Base-by-base conservation (phyloP, 1,140 invertebrate genomes). In the Danaus plexippus region DNA sequence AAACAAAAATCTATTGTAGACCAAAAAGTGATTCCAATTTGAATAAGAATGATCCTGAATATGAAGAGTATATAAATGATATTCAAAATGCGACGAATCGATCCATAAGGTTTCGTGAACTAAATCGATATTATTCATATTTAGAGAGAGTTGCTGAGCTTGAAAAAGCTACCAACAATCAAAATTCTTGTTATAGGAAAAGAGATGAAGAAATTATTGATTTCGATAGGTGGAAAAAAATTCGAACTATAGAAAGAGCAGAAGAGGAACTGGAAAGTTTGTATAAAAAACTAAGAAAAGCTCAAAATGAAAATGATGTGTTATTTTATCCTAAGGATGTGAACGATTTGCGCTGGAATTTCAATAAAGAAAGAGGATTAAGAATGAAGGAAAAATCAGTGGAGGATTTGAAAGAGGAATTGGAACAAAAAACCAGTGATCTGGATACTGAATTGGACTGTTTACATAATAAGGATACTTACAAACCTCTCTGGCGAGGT, bases 331-430 rank as follows among this genome's bases (percentile, higher is more conserved):
- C 94, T 1, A 91, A 91, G 66, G 92, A 94, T 66, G 69, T 92
- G 0, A 90, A 92, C 62, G 90, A 90, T 13, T 89, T 91, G 32
- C 90, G 91, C 64, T 97, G 94, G 93, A 89, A 90, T 72, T 81
- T 88, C 55, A 88, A 92, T 59, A 91, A 90, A 15, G 96, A 98
- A 69, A 89, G 91, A 46, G 93, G 94, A 0, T 82, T 98, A 47
- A 88, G 92, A 73, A 91, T 91, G 44, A 96, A 95, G 77, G 94
- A 96, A 73, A 93, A 94, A 73, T 96, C 95, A 0, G 94, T 97
- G 0, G 93, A 95, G 77, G 93, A 97, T 84, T 89, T 98, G 13
- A 90, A 91, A 54, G 90, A 93, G 61, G 90, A 92, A 64, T 94
- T 95, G 66, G 88, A 90, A 69, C 90, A 88, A 73, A 77, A 91